phyloP scores from a whole-genome alignment of 2,113 vertebrate species.

The Ceyx cyanopectus region DNA sequence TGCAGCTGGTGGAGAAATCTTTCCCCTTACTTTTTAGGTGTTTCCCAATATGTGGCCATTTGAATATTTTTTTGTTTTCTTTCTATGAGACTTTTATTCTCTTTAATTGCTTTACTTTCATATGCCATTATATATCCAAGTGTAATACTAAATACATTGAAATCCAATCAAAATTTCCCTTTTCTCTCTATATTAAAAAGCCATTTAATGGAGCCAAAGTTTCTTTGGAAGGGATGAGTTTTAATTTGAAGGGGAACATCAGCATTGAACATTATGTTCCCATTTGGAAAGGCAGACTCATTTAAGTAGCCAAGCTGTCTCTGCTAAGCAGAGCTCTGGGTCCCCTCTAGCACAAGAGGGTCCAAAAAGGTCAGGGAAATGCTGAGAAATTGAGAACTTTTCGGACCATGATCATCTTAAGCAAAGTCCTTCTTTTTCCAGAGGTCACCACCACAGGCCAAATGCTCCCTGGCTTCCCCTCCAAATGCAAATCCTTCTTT shows the following conservation, averaged over 20 bases:
- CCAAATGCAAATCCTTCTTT: neutral
- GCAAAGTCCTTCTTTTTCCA: neutral
- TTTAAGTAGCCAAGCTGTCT: neutral
- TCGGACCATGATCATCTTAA: rapidly evolving
- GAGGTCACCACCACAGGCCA: no score
- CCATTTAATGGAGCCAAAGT: neutral
- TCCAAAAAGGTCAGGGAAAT: neutral
- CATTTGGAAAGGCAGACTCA: neutral
- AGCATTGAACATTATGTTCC: neutral
- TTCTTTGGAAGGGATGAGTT: neutral
- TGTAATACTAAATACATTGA: neutral
- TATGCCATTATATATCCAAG: neutral
- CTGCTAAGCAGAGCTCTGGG: neutral
- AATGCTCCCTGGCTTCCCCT: neutral
- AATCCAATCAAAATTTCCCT: neutral
- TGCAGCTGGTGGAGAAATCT: neutral
- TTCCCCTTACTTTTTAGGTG: neutral
- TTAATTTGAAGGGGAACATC: slow-evolving; percentile 7
- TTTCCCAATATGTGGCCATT: neutral
- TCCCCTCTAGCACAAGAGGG: neutral
- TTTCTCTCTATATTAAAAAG: neutral
- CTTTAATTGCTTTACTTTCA: slow-evolving; percentile 21
- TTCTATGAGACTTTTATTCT: neutral
- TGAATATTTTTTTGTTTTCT: neutral
- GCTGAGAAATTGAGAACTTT: neutral